phyloP scores from a whole-genome alignment of 2,113 vertebrate species.

The Uria aalge region DNA sequence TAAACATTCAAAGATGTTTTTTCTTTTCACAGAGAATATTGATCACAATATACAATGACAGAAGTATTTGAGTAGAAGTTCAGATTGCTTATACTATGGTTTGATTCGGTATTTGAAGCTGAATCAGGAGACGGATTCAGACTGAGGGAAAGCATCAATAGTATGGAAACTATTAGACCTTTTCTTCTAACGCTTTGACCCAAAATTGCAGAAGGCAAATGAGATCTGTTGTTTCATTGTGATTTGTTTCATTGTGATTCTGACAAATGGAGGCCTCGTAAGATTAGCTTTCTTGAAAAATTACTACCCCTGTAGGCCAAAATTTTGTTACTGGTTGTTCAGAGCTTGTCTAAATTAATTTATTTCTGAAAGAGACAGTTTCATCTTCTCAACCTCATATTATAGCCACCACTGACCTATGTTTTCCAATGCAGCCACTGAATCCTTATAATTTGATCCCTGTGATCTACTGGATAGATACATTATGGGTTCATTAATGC shows the following conservation, averaged over 20 bases:
- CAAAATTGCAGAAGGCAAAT: neutral
- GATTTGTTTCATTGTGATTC: neutral
- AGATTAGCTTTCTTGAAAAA: neutral
- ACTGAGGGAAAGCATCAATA: neutral
- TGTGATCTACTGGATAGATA: neutral
- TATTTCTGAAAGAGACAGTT: neutral
- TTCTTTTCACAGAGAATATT: neutral
- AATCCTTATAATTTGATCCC: neutral
- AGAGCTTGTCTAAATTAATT: neutral
- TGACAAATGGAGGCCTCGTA: neutral
- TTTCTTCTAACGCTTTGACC: neutral
- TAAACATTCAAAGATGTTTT: neutral
- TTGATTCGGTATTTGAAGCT: neutral
- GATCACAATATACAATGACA: neutral
- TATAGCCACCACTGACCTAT: neutral
- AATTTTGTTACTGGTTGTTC: neutral
- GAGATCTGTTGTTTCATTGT: neutral
- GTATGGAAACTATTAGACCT: neutral
- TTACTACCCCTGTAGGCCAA: accelerated
- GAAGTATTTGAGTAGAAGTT: neutral
- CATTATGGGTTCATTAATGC: neutral
- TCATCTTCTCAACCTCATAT: neutral
- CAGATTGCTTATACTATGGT: neutral
- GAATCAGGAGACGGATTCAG: neutral
- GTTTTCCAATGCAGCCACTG: neutral